Conservation (phyloP, 2,797 vertebrate genomes). For the Diglossa cyanea region DNA sequence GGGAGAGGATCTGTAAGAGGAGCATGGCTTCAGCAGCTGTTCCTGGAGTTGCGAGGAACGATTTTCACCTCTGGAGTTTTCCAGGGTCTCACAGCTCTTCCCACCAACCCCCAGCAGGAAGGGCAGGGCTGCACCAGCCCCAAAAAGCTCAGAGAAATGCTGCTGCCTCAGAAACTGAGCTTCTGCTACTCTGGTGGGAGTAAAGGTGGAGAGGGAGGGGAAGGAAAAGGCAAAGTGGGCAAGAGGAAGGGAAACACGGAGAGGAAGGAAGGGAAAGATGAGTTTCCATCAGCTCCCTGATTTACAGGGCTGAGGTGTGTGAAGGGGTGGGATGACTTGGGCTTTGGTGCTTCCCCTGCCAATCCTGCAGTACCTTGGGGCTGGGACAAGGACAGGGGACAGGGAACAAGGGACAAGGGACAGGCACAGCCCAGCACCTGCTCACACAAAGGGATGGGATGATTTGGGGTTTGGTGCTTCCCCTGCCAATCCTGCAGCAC, state of each 20-base stretch:
- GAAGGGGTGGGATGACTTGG: fast-evolving
- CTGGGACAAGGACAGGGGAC: background rate
- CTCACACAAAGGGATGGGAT: too few relatives aligned
- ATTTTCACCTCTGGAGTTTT: background rate
- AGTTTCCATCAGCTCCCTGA: background rate
- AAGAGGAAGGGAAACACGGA: background rate
- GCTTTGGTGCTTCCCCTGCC: background rate
- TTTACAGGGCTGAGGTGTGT: fast-evolving
- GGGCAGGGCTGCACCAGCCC: background rate
- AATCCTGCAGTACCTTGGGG: background rate
- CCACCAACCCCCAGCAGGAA: background rate
- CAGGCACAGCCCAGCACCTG: background rate
- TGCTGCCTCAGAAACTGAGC: background rate
- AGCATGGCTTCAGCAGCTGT: background rate
- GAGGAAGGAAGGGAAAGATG: background rate
- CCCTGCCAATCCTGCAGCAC: too few relatives aligned
- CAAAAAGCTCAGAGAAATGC: background rate
- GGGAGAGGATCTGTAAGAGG: background rate
- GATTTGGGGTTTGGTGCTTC: too few relatives aligned
- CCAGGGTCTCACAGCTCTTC: background rate
- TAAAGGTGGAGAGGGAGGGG: background rate
- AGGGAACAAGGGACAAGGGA: too few relatives aligned
- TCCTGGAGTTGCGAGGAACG: fast-evolving
- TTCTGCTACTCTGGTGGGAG: fast-evolving
- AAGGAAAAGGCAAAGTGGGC: background rate